A percentile compares a stretch with the other conserved stretches of the same genome.
phyloP scores from a whole-genome alignment of 2,113 vertebrate species.

The Piliocolobus tephrosceles region DNA sequence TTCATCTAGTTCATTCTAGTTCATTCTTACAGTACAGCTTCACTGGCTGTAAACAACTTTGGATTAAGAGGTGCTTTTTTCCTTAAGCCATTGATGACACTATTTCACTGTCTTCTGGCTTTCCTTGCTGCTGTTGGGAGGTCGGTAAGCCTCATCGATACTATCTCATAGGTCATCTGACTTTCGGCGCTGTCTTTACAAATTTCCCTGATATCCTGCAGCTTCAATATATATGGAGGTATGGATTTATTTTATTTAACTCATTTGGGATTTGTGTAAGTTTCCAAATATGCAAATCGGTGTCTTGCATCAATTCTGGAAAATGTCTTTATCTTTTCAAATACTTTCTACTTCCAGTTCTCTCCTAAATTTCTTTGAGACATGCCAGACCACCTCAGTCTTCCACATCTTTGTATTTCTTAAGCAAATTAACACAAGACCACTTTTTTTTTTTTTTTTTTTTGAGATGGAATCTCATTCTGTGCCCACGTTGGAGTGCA shows the following conservation, averaged over 20 bases:
- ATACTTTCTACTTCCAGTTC: background rate
- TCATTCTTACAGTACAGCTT: background rate
- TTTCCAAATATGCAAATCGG: background rate
- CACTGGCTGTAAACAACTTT: background rate
- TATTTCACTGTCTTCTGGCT: background rate
- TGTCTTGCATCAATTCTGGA: background rate
- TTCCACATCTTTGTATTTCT: background rate
- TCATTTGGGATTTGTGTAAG: background rate
- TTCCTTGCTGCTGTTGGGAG: background rate
- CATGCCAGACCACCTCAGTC: background rate
- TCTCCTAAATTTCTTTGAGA: background rate
- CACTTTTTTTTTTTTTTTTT: too few relatives aligned
- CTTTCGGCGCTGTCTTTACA: background rate
- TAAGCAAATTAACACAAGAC: too few relatives aligned
- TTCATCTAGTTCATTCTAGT: background rate
- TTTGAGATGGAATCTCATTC: too few relatives aligned
- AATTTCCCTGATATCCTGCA: background rate
- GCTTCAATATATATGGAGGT: background rate
- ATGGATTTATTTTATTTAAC: background rate
- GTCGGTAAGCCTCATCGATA: background rate
- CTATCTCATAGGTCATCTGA: background rate
- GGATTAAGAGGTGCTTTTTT: background rate
- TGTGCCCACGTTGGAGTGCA: too few relatives aligned
- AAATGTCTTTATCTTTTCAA: background rate
- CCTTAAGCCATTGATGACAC: background rate